Percentiles rank a stretch among this genome's conserved stretches.
phyloP scores from a whole-genome alignment of 2,113 vertebrate genomes.

The Pan troglodytes region NHGRI_mPanTro3-v2.1_pri NC_072409.2:60301001-60301500 shows the following conservation, averaged over 20 bases:
- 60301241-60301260: background rate
- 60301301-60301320: background rate
- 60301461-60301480: background rate
- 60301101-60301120: background rate
- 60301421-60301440: background rate
- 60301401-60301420: background rate
- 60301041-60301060: background rate
- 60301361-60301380: background rate
- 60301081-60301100: fast-evolving
- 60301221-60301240: background rate
- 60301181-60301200: background rate
- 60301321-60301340: background rate
- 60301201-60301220: background rate
- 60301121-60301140: background rate
- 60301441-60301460: background rate
- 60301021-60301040: background rate
- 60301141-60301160: background rate
- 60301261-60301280: background rate
- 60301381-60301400: background rate
- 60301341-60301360: background rate
- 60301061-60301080: background rate
- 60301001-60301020: background rate
- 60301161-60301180: background rate
- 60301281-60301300: background rate
- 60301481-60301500: background rate